Conservation (phyloP, 2,797 vertebrate genomes). For the Ateles fusciceps region DNA sequence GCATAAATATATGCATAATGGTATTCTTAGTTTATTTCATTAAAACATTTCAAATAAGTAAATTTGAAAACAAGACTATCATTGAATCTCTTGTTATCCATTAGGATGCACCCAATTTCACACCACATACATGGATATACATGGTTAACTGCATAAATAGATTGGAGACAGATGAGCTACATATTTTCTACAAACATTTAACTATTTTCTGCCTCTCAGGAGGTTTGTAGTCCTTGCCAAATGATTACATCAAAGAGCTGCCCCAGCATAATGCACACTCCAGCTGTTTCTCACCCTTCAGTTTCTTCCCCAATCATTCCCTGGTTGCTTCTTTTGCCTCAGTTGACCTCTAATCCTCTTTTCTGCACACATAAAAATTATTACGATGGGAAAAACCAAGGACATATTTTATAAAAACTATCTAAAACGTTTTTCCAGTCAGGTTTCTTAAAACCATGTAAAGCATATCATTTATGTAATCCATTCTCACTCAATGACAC, state of each 20-base stretch:
- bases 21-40: not conserved
- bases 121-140: not conserved
- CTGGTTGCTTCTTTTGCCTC: not conserved
- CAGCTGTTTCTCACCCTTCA: slow-evolving; percentile 10
- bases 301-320: not conserved
- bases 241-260: not conserved
- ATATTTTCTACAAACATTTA: not conserved
- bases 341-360: not conserved
- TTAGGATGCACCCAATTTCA: not conserved
- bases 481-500: not conserved
- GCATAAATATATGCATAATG: not conserved
- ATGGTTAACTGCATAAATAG: not conserved
- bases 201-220: not conserved
- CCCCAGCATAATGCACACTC: not conserved
- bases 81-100: not conserved
- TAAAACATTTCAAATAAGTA: not conserved
- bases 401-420: slow-evolving; percentile 10
- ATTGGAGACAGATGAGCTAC: slow-evolving; percentile 39
- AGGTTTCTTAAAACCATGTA: not conserved
- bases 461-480: not conserved
- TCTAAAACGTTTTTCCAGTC: not conserved
- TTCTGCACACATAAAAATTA: slow-evolving; percentile 3
- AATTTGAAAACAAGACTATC: not conserved
- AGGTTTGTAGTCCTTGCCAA: not conserved
- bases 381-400: not conserved